A percentile compares a stretch with the other conserved stretches of the same genome.
phyloP scores from a whole-genome alignment of 1,140 invertebrate genomes.

The Mycetomoellerius zeteki region DNA sequence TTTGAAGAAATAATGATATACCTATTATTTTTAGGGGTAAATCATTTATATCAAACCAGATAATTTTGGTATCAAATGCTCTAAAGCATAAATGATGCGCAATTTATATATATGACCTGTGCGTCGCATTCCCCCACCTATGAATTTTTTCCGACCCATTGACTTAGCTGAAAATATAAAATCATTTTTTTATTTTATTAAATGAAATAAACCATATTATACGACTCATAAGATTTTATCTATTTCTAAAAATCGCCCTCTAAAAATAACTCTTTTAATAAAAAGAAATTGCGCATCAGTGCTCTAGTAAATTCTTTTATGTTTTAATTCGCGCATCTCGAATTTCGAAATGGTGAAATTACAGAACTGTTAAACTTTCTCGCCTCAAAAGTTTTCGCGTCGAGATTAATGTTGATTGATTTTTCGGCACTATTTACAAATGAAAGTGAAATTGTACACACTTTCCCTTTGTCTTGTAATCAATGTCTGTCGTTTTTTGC shows the following conservation, averaged over 20 bases:
- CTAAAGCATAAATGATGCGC: too few relatives aligned
- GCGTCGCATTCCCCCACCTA: too few relatives aligned
- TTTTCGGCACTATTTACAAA: conserved; percentile 34
- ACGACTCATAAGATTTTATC: too few relatives aligned
- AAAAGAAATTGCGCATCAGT: too few relatives aligned
- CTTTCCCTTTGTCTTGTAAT: conserved; percentile 23
- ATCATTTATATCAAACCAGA: background rate
- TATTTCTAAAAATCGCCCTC: too few relatives aligned
- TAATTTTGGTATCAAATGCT: background rate
- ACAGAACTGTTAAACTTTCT: conserved; percentile 62
- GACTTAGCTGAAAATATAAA: too few relatives aligned
- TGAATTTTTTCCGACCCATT: too few relatives aligned
- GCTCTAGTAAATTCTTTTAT: background rate
- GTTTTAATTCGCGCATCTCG: conserved; percentile 48
- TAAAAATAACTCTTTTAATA: too few relatives aligned
- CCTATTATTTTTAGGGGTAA: background rate
- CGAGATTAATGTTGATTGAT: background rate
- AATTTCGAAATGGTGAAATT: conserved; percentile 65
- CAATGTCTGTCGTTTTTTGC: background rate
- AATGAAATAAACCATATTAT: too few relatives aligned
- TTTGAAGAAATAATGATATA: background rate
- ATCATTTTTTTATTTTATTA: too few relatives aligned
- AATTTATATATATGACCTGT: too few relatives aligned
- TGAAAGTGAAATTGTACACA: conserved; percentile 70
- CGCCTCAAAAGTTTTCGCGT: conserved; percentile 45